Base-by-base conservation (phyloP, 2,797 vertebrate genomes). In the Catharus ustulatus region DNA sequence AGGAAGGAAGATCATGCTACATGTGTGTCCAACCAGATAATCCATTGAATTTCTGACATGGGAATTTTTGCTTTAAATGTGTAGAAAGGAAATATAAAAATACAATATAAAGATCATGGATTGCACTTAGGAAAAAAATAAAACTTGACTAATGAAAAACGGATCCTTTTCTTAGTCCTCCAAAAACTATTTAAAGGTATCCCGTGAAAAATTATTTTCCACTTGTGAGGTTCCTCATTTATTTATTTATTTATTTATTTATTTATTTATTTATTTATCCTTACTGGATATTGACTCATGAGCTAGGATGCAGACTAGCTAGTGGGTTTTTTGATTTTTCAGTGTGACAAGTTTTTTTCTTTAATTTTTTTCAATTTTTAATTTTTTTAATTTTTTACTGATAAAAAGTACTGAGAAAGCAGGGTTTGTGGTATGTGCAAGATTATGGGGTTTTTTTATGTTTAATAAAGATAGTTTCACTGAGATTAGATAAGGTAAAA, bases 401-500 rank as follows among this genome's bases (percentile, higher is more conserved):
- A 67, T 9, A 62, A 5, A 68, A 51, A 6, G 11, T 32, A 43
- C 10, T 61, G 52, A 83, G 38, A 57, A 80, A 94, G 62, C 7
- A 85, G 59, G 5, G 34, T 58, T 73, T 72, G 20, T 26, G 62
- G 24, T 15, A 10, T 68, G 34, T 27, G 26, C 58, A 95, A 89
- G 26, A 3, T 73, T 30, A 13, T 16, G 34, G 32, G 38, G 10
- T 40, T 0, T 38, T 66, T 89, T 89, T 57, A 43, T 69, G 10
- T 93, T 91, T 69, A 88, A 76, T 81, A 85, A 89, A 74, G 55
- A 54, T 63, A 78, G 18, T 51, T 81, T 68, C 66, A 30, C 46
- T 59, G 61, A 71, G 54, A 90, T 84, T 91, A 90, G 67, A 79
- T 89, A 81, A 95, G 18, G 51, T 45, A 85, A 89, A 88, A 89